A percentile compares a stretch with the other conserved stretches of the same genome.
These are phyloP conservation scores for Crocuta crocuta DNA, from an alignment of 2,113 vertebrate species.

Conservation along the genomic window DNA sequence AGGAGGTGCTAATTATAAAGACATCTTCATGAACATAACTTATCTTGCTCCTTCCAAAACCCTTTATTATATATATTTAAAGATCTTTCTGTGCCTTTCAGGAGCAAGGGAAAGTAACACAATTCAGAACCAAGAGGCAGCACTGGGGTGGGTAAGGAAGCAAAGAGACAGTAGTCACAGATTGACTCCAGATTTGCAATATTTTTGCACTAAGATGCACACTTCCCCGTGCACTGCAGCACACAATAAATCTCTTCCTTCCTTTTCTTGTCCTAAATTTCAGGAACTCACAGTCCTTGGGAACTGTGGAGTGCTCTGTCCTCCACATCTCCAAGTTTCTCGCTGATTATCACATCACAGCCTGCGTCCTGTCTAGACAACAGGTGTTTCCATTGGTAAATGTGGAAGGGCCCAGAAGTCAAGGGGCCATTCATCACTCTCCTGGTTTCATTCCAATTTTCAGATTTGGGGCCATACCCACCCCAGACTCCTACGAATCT, in stretches of 20 bases:
- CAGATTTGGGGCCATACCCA: not conserved
- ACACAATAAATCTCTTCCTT: not conserved
- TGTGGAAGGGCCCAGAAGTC: not conserved
- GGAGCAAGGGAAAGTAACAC: not conserved
- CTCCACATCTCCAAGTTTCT: not conserved
- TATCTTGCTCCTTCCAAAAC: not conserved
- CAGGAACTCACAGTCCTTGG: not conserved
- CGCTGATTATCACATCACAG: not conserved
- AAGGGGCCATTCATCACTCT: not conserved
- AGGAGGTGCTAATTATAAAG: constrained; percentile 7
- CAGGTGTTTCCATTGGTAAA: not conserved
- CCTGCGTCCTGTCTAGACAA: not conserved
- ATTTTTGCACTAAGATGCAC: not conserved
- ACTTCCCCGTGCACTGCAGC: not conserved
- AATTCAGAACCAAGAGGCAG: not conserved
- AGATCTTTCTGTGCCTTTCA: not conserved
- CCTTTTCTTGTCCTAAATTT: not conserved
- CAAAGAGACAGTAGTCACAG: not conserved
- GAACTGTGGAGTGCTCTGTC: not conserved
- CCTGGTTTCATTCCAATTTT: not conserved
- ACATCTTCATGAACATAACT: not conserved
- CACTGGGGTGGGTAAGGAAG: not conserved
- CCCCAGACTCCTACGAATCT: not conserved
- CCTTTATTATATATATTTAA: not conserved
- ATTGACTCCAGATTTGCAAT: not conserved